Evolutionary conservation across 2,113 vertebrate species (phyloP).

Genomic region (Cnemophilus loriae): DNA sequence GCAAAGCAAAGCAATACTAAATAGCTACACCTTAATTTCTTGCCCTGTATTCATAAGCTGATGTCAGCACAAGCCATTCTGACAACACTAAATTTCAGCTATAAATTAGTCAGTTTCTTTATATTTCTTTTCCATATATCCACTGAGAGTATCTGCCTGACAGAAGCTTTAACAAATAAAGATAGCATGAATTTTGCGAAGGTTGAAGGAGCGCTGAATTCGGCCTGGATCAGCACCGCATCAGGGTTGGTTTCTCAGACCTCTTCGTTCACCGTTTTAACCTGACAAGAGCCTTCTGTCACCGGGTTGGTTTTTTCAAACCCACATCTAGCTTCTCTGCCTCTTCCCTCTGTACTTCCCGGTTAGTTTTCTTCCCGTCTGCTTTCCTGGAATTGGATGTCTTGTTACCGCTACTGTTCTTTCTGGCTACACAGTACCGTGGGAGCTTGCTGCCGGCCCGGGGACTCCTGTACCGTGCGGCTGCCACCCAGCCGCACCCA

Average conservation of each 20-base stretch:
- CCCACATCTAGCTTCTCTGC: not conserved
- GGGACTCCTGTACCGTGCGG: fast-evolving
- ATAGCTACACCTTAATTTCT: not conserved
- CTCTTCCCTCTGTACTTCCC: no score
- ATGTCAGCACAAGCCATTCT: not conserved
- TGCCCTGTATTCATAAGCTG: not conserved
- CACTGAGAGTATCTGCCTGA: no score
- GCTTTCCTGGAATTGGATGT: not conserved
- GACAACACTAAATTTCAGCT: not conserved
- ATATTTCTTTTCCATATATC: not conserved
- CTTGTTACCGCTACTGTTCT: not conserved
- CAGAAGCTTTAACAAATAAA: not conserved
- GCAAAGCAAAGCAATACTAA: not conserved
- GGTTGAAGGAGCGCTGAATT: not conserved
- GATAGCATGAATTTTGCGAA: not conserved
- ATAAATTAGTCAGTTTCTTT: not conserved
- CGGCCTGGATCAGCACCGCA: fast-evolving
- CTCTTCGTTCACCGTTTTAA: not conserved
- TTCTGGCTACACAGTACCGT: not conserved
- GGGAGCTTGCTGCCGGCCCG: not conserved
- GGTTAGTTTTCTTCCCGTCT: not conserved
- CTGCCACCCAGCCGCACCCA: fast-evolving
- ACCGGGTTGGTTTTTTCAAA: not conserved
- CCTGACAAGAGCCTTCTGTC: not conserved
- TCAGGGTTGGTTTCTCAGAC: not conserved